Conservation (phyloP, 1,140 invertebrate genomes). For the Ridgeia piscesae region DNA sequence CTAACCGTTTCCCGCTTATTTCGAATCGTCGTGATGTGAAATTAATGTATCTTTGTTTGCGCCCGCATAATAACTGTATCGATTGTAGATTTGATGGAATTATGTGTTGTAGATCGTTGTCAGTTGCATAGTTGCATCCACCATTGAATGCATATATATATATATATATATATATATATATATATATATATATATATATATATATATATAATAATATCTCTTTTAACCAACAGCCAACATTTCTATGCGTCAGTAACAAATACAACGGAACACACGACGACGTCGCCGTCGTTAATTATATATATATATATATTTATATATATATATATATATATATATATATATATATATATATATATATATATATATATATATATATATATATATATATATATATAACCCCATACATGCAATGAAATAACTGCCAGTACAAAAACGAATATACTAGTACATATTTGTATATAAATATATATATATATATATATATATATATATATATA, state of each 20-base stretch:
- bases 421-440: too few relatives aligned
- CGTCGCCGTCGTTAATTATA: too few relatives aligned
- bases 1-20: neutral
- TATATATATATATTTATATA: too few relatives aligned
- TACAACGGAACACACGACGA: too few relatives aligned
- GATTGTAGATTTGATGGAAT: neutral
- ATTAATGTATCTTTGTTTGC: neutral
- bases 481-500: too few relatives aligned
- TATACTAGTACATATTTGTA: too few relatives aligned
- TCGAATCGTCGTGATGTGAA: neutral
- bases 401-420: too few relatives aligned
- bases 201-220: constrained; percentile 3
- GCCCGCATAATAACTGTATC: neutral
- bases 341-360: too few relatives aligned
- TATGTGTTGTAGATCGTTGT: neutral
- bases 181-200: constrained; percentile 21
- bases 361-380: too few relatives aligned
- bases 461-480: too few relatives aligned
- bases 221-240: neutral
- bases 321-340: too few relatives aligned
- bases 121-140: neutral
- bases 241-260: neutral
- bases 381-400: too few relatives aligned
- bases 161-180: constrained; percentile 8
- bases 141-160: neutral